Percentiles rank a stretch among this genome's conserved stretches.
These are phyloP conservation scores for Malaclemys terrapin DNA, from an alignment of 2,113 vertebrate species.

Conservation along the genomic window DNA sequence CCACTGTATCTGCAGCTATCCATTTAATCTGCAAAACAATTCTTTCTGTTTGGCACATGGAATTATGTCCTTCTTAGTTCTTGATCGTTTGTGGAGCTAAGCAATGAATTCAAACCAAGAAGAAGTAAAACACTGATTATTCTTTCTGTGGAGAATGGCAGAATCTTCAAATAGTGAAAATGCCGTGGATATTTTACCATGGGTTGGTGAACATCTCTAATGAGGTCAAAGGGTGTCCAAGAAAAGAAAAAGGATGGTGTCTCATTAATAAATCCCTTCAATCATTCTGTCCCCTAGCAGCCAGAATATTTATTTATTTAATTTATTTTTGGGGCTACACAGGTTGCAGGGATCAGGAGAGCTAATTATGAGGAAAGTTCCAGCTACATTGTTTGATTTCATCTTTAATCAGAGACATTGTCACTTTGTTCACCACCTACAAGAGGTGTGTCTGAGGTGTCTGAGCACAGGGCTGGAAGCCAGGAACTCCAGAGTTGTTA, in stretches of 20 bases:
- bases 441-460: background rate
- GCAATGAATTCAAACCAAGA: background rate
- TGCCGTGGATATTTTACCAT: background rate
- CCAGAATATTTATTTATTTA: background rate
- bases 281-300: background rate
- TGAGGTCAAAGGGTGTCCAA: background rate
- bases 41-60: background rate
- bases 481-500: fast-evolving
- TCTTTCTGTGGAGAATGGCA: background rate
- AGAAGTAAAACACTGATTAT: background rate
- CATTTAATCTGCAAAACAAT: background rate
- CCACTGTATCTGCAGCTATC: background rate
- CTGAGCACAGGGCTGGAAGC: background rate
- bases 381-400: background rate
- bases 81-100: background rate
- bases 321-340: background rate
- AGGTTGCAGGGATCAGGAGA: background rate
- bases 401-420: background rate
- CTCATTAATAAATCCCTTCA: background rate
- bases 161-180: background rate
- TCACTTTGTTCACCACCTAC: fast-evolving
- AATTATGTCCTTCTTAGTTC: background rate
- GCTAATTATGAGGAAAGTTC: background rate
- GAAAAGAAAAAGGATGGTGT: background rate
- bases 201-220: background rate